A percentile compares a stretch with the other conserved stretches of the same genome.
Evolutionary conservation across 2,888 invertebrate species (phyloP).

Genomic region (Pristionchus entomophagus): DNA sequence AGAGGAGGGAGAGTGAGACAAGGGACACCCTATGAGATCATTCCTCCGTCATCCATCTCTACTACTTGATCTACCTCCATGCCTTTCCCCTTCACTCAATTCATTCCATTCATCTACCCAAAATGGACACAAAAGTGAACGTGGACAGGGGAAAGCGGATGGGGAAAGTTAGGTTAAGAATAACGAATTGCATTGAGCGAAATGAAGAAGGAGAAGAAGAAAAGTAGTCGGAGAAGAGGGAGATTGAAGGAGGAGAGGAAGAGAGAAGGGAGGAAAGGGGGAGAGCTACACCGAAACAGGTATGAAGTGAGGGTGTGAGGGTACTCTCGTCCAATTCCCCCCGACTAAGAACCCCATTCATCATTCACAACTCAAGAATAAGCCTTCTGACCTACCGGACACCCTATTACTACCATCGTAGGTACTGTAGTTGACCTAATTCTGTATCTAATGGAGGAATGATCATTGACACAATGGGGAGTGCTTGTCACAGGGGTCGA

Average conservation of each 20-base stretch:
- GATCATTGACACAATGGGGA: background rate
- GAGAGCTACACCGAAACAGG: constrained; percentile 40
- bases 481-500: constrained; percentile 8
- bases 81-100: too few species aligned
- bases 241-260: constrained; percentile 3
- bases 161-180: constrained; percentile 39
- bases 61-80: background rate
- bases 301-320: constrained; percentile 1
- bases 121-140: constrained; percentile 30
- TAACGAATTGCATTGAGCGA: constrained; percentile 35
- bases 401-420: too few species aligned
- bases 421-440: background rate
- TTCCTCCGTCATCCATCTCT: background rate
- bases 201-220: constrained; percentile 27
- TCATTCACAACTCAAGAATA: background rate
- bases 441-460: background rate
- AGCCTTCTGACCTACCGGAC: background rate
- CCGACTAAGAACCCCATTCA: background rate
- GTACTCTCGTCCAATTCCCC: background rate
- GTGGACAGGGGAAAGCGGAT: background rate
- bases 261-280: background rate
- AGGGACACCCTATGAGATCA: constrained; percentile 1
- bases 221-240: constrained; percentile 17
- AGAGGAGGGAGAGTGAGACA: background rate
- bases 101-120: background rate